Evolutionary conservation across 2,888 invertebrate species (phyloP).

Genomic region (Agrotis exclamationis): DNA sequence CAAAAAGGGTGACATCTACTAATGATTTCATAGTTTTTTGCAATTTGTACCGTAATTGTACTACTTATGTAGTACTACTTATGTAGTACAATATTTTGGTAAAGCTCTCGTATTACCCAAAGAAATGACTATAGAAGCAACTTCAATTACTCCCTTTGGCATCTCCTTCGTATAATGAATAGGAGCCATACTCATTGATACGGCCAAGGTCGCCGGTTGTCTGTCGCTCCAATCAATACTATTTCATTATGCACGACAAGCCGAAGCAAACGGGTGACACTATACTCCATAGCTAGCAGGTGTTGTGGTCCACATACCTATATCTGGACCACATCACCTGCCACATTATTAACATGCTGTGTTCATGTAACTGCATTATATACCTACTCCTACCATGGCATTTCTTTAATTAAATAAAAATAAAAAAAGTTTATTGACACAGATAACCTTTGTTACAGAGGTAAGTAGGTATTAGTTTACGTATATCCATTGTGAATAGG

Average conservation of each 20-base stretch:
- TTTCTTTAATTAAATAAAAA: too few species aligned
- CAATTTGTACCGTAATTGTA: too few species aligned
- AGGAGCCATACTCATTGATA: constrained; percentile 8
- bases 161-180: constrained; percentile 25
- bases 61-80: too few species aligned
- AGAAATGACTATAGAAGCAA: background rate
- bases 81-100: too few species aligned
- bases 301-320: too few species aligned
- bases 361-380: constrained; percentile 15
- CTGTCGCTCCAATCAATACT: constrained; percentile 48
- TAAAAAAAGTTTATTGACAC: too few species aligned
- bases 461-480: too few species aligned
- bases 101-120: too few species aligned
- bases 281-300: background rate
- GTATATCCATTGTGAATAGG: too few species aligned
- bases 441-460: too few species aligned
- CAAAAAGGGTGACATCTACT: background rate
- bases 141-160: constrained; percentile 8
- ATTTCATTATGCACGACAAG: constrained; percentile 53
- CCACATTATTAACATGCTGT: constrained; percentile 21
- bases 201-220: constrained; percentile 32
- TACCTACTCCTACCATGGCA: too few species aligned
- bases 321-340: constrained; percentile 2
- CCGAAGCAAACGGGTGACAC: constrained; percentile 23
- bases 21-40: too few species aligned